Conservation (phyloP, 2,888 invertebrate genomes). For the Drosophila rellima region DNA sequence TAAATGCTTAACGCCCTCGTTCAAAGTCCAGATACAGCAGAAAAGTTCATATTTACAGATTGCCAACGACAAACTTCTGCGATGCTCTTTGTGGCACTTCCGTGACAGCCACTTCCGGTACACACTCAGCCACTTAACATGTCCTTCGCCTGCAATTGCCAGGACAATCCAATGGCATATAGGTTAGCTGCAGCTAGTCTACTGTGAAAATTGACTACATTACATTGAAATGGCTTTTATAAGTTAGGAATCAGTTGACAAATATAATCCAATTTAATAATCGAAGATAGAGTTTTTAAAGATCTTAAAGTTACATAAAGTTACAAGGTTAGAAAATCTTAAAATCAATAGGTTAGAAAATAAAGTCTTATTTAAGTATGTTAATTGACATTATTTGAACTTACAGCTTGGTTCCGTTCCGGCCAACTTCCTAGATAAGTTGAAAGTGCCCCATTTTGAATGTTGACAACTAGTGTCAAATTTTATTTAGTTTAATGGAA, state of each 20-base stretch:
- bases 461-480: slow-evolving; percentile 57
- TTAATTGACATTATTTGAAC: slow-evolving; percentile 77
- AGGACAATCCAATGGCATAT: slow-evolving; percentile 11
- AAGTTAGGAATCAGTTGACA: not conserved
- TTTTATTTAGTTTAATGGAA: slow-evolving; percentile 71
- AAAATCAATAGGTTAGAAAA: too few species aligned
- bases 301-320: not conserved
- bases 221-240: not conserved
- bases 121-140: slow-evolving; percentile 38
- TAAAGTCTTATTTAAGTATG: too few species aligned
- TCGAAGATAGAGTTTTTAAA: not conserved
- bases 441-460: slow-evolving; percentile 30
- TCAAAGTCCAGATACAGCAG: slow-evolving; percentile 9
- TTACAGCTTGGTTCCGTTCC: slow-evolving; percentile 34
- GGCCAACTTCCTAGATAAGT: slow-evolving; percentile 46
- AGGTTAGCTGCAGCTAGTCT: not conserved
- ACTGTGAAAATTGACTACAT: not conserved
- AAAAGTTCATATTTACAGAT: slow-evolving; percentile 33
- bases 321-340: too few species aligned
- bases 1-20: slow-evolving; percentile 39
- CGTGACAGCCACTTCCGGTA: slow-evolving; percentile 38
- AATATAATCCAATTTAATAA: not conserved
- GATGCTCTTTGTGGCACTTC: slow-evolving; percentile 55
- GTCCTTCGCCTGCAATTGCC: slow-evolving; percentile 23
- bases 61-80: slow-evolving; percentile 44